Evolutionary conservation across 2,888 invertebrate genomes (phyloP), one percentile per base, ranked within the genome.

Genomic region (Amitus sp.): DNA sequence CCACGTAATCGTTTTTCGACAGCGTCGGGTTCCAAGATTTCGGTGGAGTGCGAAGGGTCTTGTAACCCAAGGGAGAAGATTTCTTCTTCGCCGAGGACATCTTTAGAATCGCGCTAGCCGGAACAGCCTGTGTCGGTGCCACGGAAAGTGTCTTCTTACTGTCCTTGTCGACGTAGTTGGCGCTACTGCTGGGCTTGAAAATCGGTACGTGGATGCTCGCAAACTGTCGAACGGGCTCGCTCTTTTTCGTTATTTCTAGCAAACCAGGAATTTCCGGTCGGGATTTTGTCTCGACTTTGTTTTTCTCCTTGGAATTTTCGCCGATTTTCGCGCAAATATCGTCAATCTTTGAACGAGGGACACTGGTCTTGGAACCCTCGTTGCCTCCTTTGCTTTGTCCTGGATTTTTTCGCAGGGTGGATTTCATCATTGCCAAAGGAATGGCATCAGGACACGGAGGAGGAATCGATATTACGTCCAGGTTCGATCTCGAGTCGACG

Each of bases 11-110:
- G 47, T 84, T 84, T 60, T 85, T 83, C 1, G 86, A 84, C 30
- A 87, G 80, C 39, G 86, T 86, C 2, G 87, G 87, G 74, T 87
- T 87, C 87, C 87, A 87, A 12, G 85, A 84, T 71, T 86, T 87
- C 0, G 87, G 87, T 0, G 87, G 86, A 68, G 85, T 85, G 15
- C 86, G 82, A 7, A 87, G 75, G 0, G 87, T 87, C 69, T 87
- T 88, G 69, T 87, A 87, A 1, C 86, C 85, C 5, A 84, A 78
- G 1, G 84, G 79, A 17, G 83, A 76, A 2, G 71, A 70, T 18
- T 79, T 77, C 19, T 73, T 77, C 20, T 72, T 75, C 0, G 73
- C 67, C 1, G 66, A 55, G 15, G 69, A 42, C 2, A 68, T 61
- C 10, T 74, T 75, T 18, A 73, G 75, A 9, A 50, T 47, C 28